Conservation (phyloP, 2,797 vertebrate species). For the Myotis planiceps region DNA sequence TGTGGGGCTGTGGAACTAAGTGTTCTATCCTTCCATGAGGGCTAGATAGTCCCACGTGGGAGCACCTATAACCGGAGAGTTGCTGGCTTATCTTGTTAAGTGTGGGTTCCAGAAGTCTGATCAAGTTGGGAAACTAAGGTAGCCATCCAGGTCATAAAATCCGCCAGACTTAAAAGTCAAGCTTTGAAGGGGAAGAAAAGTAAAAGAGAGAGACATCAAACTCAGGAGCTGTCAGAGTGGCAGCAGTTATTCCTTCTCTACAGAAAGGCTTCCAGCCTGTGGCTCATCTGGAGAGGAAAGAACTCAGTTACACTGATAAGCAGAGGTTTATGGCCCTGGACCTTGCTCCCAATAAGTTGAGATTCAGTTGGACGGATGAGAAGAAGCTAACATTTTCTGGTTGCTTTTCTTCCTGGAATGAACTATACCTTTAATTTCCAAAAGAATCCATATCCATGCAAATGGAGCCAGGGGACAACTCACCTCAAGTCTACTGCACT, state of each 20-base stretch:
- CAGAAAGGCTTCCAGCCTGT: not conserved
- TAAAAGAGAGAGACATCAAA: not conserved
- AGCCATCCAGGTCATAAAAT: not conserved
- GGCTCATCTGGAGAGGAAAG: not conserved
- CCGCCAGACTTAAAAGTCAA: not conserved
- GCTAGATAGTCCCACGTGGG: fast-evolving
- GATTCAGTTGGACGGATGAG: conserved; percentile 43
- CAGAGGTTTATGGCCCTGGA: not conserved
- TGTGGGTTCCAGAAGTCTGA: not conserved
- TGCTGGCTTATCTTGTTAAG: not conserved
- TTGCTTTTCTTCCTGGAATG: not conserved
- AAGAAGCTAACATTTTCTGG: conserved; percentile 9
- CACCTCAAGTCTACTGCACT: not conserved
- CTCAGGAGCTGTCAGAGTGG: not conserved
- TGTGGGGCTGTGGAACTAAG: not conserved
- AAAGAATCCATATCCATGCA: not conserved
- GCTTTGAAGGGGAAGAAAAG: not conserved
- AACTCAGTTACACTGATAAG: not conserved
- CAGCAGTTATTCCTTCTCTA: not conserved
- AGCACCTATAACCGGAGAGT: fast-evolving
- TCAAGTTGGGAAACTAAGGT: not conserved
- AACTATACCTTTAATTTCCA: not conserved
- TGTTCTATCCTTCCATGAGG: not conserved
- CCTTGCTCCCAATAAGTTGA: conserved; percentile 62
- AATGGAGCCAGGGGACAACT: not conserved